These are phyloP conservation scores for Pygoscelis antarcticus DNA, from an alignment of 2,113 vertebrate species.

Conservation along the genomic window DNA sequence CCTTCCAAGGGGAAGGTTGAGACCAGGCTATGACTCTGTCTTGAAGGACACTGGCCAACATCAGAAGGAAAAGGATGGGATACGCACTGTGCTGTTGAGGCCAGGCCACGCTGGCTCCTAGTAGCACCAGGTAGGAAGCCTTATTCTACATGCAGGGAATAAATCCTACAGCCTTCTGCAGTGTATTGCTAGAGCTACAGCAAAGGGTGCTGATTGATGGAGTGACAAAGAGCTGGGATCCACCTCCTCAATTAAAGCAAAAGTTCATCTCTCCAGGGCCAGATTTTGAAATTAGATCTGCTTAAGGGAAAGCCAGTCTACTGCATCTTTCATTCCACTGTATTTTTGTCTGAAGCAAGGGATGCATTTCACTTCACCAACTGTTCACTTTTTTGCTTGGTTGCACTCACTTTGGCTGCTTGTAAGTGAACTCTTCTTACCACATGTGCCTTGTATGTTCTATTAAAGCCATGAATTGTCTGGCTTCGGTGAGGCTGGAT, in stretches of 20 bases:
- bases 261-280: constrained; percentile 44
- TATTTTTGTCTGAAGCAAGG: constrained; percentile 50
- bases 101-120: not conserved
- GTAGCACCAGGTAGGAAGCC: not conserved
- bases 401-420: constrained; percentile 59
- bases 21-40: not conserved
- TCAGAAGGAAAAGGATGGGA: not conserved
- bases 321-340: constrained; percentile 57
- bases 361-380: constrained; percentile 65
- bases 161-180: not conserved
- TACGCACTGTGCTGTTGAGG: not conserved
- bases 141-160: not conserved
- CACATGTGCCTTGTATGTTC: constrained; percentile 36
- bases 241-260: constrained; percentile 61
- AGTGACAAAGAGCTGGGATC: constrained; percentile 57
- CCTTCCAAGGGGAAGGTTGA: not conserved
- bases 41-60: not conserved
- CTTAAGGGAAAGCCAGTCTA: constrained; percentile 61
- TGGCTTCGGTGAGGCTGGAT: not conserved
- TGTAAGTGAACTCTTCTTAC: constrained; percentile 45
- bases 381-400: constrained; percentile 63
- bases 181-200: not conserved
- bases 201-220: constrained; percentile 60
- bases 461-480: constrained; percentile 19
- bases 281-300: constrained; percentile 51